Conservation (phyloP, 1,140 invertebrate genomes). For the Plectus sambesii region DNA sequence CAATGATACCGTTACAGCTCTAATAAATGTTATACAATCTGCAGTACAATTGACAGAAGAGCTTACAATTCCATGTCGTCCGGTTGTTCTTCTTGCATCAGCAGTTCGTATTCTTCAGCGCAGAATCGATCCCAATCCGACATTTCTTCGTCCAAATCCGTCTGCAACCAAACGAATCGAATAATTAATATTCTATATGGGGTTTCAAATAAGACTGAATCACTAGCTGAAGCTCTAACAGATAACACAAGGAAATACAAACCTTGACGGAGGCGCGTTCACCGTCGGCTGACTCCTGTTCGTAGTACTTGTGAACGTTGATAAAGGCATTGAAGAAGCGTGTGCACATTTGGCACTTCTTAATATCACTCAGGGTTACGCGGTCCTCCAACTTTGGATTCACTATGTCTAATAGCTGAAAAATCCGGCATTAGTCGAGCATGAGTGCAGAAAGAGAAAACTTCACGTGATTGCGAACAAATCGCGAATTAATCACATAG, state of each 20-base stretch:
- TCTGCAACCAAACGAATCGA: slow-evolving; percentile 55
- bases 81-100: slow-evolving; percentile 74
- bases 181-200: slow-evolving; percentile 15
- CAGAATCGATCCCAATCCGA: slow-evolving; percentile 98
- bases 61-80: no score
- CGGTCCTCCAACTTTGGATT: slow-evolving; percentile 58
- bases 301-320: slow-evolving; percentile 95
- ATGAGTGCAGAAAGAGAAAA: no score
- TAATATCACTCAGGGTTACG: slow-evolving; percentile 79
- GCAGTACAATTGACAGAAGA: no score
- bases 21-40: no score
- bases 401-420: slow-evolving; percentile 89
- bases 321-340: slow-evolving; percentile 99
- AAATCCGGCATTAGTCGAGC: no score
- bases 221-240: not conserved
- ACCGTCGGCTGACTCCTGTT: slow-evolving; percentile 88
- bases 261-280: slow-evolving; percentile 72
- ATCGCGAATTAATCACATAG: no score
- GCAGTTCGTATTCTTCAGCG: slow-evolving; percentile 86
- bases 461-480: no score
- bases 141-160: slow-evolving; percentile 68
- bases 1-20: no score
- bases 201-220: slow-evolving; percentile 6
- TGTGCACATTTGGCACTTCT: slow-evolving; percentile 82
- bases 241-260: slow-evolving; percentile 16